A percentile compares a stretch with the other conserved stretches of the same genome.
Conservation (phyloP, 2,888 invertebrate genomes). For the Deroplatys truncata region DNA sequence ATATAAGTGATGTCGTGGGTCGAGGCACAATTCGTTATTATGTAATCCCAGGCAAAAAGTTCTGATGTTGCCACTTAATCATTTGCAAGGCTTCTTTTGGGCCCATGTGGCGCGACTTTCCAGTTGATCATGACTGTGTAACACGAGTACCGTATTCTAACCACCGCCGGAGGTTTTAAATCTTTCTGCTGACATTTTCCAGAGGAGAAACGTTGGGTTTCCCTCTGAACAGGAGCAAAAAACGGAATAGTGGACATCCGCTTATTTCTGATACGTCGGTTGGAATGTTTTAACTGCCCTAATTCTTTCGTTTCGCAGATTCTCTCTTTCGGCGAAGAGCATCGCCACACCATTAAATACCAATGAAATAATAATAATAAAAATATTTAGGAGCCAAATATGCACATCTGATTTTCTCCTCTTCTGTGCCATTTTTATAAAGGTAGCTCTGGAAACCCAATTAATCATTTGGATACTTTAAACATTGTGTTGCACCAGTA, state of each 20-base stretch:
- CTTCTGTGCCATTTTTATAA: no score
- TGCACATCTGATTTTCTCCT: no score
- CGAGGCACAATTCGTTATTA: neutral
- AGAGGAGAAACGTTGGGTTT: neutral
- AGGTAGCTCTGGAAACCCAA: no score
- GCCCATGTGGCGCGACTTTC: neutral
- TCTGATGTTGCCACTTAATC: neutral
- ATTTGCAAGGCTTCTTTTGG: neutral
- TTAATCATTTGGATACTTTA: no score
- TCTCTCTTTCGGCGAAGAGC: no score
- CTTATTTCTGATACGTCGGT: neutral
- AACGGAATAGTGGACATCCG: neutral
- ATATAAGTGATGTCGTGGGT: neutral
- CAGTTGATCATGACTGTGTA: neutral
- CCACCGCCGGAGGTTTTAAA: neutral
- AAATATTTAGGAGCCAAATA: no score
- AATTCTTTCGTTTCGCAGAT: neutral
- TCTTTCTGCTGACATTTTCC: neutral
- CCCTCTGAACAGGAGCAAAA: neutral
- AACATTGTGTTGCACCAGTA: no score
- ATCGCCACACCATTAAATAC: no score
- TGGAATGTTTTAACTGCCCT: neutral
- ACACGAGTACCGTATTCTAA: neutral
- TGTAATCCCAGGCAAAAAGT: neutral
- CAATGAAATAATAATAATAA: no score